Base-by-base conservation (phyloP, 2,113 vertebrate species). In the Eclectus roratus region DNA sequence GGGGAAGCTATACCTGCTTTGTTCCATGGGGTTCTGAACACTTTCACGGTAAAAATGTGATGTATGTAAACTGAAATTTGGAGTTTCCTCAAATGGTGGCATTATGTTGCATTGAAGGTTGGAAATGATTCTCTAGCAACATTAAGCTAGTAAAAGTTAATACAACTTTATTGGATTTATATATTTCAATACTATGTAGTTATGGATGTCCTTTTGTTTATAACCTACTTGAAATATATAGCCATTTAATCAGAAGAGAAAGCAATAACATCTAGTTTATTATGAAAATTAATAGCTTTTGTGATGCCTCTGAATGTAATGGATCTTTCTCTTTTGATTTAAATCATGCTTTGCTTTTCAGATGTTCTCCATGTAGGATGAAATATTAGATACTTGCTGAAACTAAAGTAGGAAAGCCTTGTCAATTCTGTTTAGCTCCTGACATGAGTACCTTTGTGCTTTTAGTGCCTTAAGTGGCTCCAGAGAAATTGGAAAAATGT, bases 401-500 rank as follows among this genome's bases (percentile, higher is more conserved):
- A 95, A 84, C 12, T 49, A 25, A 80, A 94, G 29, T 25, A 77
- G 74, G 46, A 89, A 78, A 83, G 46, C 41, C 85, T 29, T 88
- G 71, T 80, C 79, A 77, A 24, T 91, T 93, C 79, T 69, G 3
- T 83, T 96, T 78, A 91, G 64, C 83, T 33, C 35, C 35, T 80
- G 64, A 50, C 55, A 31, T 58, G 13, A 90, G 24, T 83, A 85
- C 60, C 71, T 89, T 77, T 66, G 81, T 81, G 61, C 39, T 80
- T 88, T 71, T 55, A 53, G 70, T 87, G 82, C 85, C 76, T 94
- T 64, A 85, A 66, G 71, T 95, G 85, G 63, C 88, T 85, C 71
- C 47, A 68, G 58, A 91, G 71, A 90, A 88, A 85, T 50, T 88
- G 82, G 50, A 52, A 20, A 80, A 94, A 66, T 47, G 35, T 74